Evolutionary conservation across 1,140 invertebrate genomes (phyloP), one percentile per base, ranked within the genome.

Genomic region (Sarcophaga peregrina): DNA sequence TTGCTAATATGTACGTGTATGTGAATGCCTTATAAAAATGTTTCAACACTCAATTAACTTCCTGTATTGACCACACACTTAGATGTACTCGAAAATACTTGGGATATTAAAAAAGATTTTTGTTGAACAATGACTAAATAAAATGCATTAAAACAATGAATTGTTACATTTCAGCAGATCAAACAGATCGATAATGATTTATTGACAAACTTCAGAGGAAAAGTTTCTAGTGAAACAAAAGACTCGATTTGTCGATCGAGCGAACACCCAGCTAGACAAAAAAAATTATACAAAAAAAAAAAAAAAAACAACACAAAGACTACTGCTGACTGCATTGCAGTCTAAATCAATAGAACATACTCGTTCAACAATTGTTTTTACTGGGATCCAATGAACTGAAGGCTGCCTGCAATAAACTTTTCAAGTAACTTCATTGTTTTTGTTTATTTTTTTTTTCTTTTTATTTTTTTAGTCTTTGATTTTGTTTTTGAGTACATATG

Each of bases 171-270:
- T 37, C 25, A 37, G 4, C 25, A 37, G 25, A 37, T 68, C 62
- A 68, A n/a, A 68, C 17, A 25, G 20, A 68, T 9, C 17, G 62
- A 17, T 9, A 20, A 20, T 20, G 17, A 68, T 20, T 25, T 68
- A 68, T 68, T 68, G 5, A 68, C 62, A 68, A 68, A 68, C 62
- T 20, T 68, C 20, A 68, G 25, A 20, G 62, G 62, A 68, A 68
- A 68, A 20, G 7, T 2, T 20, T 68, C 5, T 20, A 20, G 3
- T 0, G 17, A 10, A 68, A 68, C 62, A 68, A 68, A 58, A 68
- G 62, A 68, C 17, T 68, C 2, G 7, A 68, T 20, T 20, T 8
- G 17, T 3, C 4, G n/a, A n/a, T 15, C 15, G 7, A 58, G 13
- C 7, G 17, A 68, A 68, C 62, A 68, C 62, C 17, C 17, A 68